Percentiles rank a stretch among this genome's conserved stretches.
Conservation (phyloP, 2,888 invertebrate genomes). For the Nasonovia ribisnigri region DNA sequence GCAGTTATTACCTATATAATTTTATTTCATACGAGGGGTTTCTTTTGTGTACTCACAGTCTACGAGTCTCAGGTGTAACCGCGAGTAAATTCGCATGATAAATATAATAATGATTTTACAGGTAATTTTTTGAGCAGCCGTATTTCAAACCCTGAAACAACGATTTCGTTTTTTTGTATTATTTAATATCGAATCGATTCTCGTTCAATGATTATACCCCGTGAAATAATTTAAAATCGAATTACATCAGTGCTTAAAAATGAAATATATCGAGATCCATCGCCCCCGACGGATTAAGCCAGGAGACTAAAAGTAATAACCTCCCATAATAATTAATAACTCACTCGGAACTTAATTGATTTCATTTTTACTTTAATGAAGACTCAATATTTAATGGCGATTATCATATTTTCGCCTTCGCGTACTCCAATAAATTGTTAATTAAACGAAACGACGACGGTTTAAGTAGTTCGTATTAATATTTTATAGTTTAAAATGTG, state of each 20-base stretch:
- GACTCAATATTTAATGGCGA: not conserved
- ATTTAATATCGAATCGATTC: not conserved
- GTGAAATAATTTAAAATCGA: not conserved
- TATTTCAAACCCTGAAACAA: not conserved
- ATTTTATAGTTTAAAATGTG: not conserved
- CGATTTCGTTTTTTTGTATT: not conserved
- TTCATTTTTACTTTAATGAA: not conserved
- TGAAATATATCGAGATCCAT: not conserved
- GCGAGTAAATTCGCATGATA: not conserved
- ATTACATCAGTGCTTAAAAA: not conserved
- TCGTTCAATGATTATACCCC: not conserved
- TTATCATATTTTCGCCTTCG: not conserved
- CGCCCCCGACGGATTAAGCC: not conserved
- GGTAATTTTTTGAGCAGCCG: not conserved
- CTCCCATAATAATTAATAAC: not conserved
- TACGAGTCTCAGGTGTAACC: not conserved
- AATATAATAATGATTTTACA: not conserved
- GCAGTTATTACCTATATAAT: not conserved
- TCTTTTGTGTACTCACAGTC: not conserved
- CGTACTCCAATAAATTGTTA: not conserved
- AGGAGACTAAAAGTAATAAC: not conserved
- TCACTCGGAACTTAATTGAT: not conserved
- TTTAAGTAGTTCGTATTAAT: not conserved
- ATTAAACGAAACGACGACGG: not conserved
- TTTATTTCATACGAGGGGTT: not conserved